phyloP scores from a whole-genome alignment of 2,888 invertebrate species.

The Drosophila histrio region DNA sequence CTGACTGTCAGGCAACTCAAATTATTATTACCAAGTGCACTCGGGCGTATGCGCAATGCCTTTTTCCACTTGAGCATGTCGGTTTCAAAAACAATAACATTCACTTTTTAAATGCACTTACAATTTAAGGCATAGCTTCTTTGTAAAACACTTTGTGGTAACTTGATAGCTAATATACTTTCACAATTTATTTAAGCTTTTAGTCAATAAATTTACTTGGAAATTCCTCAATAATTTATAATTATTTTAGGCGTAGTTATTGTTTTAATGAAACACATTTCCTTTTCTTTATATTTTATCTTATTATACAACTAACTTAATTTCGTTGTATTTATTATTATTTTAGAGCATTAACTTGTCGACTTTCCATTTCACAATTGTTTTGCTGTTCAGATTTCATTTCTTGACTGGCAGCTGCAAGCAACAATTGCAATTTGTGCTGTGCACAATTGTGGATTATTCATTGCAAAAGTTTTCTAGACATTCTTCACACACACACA shows the following conservation, averaged over 20 bases:
- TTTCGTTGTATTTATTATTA: not conserved
- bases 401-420: conserved; percentile 46
- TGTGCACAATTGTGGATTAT: conserved; percentile 71
- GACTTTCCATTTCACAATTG: not conserved
- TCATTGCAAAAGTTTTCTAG: conserved; percentile 65
- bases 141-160: not conserved
- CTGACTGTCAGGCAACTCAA: conserved; percentile 55
- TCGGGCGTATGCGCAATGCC: conserved; percentile 79
- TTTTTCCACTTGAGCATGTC: conserved; percentile 72
- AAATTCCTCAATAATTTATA: too few species aligned
- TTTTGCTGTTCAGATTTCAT: conserved; percentile 16
- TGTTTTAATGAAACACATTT: too few species aligned
- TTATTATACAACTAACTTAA: not conserved
- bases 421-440: conserved; percentile 77
- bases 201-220: too few species aligned
- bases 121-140: not conserved
- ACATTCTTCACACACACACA: conserved; percentile 21
- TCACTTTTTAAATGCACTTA: conserved; percentile 9
- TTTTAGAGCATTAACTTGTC: conserved; percentile 6
- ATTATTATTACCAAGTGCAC: conserved; percentile 78
- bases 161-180: too few species aligned
- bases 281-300: too few species aligned
- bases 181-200: too few species aligned
- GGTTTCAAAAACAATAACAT: conserved; percentile 56
- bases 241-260: too few species aligned